Percentiles rank a stretch among this genome's conserved stretches.
Evolutionary conservation across 2,888 invertebrate genomes (phyloP).

Genomic region (Oscheius sp.): DNA sequence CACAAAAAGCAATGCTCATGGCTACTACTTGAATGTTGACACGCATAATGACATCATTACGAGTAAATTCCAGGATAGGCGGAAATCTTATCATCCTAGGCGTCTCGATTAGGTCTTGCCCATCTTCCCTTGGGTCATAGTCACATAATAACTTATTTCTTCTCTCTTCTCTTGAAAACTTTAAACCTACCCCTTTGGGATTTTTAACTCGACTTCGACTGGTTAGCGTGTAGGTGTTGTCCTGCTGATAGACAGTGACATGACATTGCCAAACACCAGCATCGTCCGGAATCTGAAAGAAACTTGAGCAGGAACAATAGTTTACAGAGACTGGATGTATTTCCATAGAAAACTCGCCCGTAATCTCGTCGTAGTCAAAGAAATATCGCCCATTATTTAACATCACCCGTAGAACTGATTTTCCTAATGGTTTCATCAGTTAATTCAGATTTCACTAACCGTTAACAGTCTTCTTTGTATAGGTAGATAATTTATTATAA

Average conservation of each 20-base stretch:
- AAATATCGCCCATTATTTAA: conserved; percentile 53
- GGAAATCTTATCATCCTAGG: conserved; percentile 24
- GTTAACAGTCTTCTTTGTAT: conserved; percentile 46
- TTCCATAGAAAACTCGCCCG: conserved; percentile 59
- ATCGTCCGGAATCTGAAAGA: conserved; percentile 32
- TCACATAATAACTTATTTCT: conserved; percentile 20
- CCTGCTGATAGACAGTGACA: conserved; percentile 50
- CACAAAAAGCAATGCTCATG: neutral
- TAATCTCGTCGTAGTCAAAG: conserved; percentile 59
- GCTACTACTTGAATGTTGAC: no score
- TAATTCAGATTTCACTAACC: conserved; percentile 38
- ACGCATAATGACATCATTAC: no score
- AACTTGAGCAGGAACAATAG: neutral
- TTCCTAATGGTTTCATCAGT: conserved; percentile 34
- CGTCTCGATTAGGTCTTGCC: conserved; percentile 19
- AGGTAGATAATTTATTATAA: conserved; percentile 43
- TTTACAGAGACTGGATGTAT: conserved; percentile 46
- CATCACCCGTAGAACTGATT: conserved; percentile 49
- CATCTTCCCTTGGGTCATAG: neutral
- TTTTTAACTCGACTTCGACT: conserved; percentile 44
- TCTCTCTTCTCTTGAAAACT: neutral
- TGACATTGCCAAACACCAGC: conserved; percentile 56
- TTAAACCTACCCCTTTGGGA: conserved; percentile 18
- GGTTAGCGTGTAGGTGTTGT: conserved; percentile 49
- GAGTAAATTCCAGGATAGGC: conserved; percentile 8